Evolutionary conservation across 1,140 invertebrate genomes (phyloP), one percentile per base, ranked within the genome.

Genomic region (Nasonia longicornis): DNA sequence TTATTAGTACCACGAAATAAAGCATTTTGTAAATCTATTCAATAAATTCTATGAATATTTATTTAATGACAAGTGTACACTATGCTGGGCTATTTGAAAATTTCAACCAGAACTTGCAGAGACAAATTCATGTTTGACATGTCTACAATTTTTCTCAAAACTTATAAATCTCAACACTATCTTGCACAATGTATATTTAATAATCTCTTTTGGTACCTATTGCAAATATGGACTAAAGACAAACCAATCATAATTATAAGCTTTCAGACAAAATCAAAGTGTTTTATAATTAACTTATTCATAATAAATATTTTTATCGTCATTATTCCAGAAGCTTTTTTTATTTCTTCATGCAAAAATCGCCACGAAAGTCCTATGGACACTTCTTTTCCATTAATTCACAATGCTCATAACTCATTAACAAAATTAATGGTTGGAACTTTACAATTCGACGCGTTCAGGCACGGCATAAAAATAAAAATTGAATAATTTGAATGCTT

Each of bases 11-110:
- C 82, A 80, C 52, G 48, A 83, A 85, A 85, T 86, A 85, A 86
- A 85, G 78, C 66, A 82, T 84, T 85, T 85, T 85, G 35, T 85
- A 85, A 83, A 83, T 83, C 84, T 82, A 83, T 79, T 26, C 7
- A 71, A 75, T 52, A 42, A n/a, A 16, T 69, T 79, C 16, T 63
- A 14, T 29, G 26, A 29, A 3, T 38, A 48, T 31, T 75, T 38
- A 16, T 78, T 73, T 29, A 42, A 52, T 80, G 12, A 22, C 29
- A 58, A 66, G 10, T 26, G 26, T 73, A 20, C 64, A 42, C 64
- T 73, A 12, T 42, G 58, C 26, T 79, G 16, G 14, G 0, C 48
- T 72, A 26, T 79, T 29, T 64, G 16, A 73, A 73, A 72, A 72
- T 42, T 67, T 66, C 64, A 74, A 48, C 22, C 20, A 64, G 38